Evolutionary conservation across 1,140 invertebrate genomes (phyloP), one percentile per base, ranked within the genome.

Genomic region (Orius laevigatus): DNA sequence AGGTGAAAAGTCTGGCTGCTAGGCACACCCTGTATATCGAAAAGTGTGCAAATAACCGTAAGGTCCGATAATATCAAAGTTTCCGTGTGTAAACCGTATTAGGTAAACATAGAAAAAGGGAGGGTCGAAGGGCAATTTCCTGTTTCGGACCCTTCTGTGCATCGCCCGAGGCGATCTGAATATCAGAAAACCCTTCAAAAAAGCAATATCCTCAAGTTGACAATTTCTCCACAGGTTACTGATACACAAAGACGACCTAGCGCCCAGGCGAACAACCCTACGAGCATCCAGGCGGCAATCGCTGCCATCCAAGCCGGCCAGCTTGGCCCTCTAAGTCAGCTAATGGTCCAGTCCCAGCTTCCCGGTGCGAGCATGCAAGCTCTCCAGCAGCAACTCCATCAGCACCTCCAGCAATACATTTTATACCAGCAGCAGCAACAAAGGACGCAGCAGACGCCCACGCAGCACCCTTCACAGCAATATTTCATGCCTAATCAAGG

Each of bases 401-500:
- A 79, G 49, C 75, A 79, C 48, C 61, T 84, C 25, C 81, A 84
- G 57, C 81, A 84, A 55, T 71, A 83, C 43, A 73, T 81, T 1
- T 72, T 84, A 63, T 71, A 84, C 55, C 78, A 77, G 53, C 69
- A 73, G 49, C 65, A 18, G 52, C 61, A 55, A 51, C 61, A 55
- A 38, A 52, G 32, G 5, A 73, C 54, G 51, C 64, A 43, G 53
- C 65, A 6, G 66, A 63, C 50, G 63, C 65, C 48, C 62, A 72
- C 44, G 68, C 78, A 59, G 59, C 75, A 43, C 66, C 70, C 25
- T 65, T 72, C 80, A 55, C 70, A 78, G 14, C 80, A 82, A 62
- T 78, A 84, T 53, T 78, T 86, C 60, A 65, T 87, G 12, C 82
- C 84, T 60, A 85, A 83, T 69, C 82, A 84, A 74, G 80, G 83